Evolutionary conservation across 2,888 invertebrate genomes (phyloP), one percentile per base, ranked within the genome.

Genomic region (Noctua comes): DNA sequence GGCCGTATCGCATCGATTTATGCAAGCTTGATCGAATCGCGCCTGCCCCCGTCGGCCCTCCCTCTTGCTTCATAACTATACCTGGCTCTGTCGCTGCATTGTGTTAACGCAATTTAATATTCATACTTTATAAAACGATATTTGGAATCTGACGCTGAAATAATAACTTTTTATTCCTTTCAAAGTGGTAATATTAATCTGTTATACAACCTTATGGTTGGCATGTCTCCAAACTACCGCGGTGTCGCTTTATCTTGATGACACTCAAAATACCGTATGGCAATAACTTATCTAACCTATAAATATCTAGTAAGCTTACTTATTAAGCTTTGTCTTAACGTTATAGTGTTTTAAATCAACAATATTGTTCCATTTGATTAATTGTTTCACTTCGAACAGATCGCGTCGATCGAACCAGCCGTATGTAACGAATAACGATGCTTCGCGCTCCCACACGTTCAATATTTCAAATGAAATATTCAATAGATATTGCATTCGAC

Each of bases 1-100:
- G 91, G 92, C 93, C 95, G 94, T 95, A 96, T 95, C 95, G 95
- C 94, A 95, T 96, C 95, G 95, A 96, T 96, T 96, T 95, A 95
- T 96, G 95, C 95, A 95, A 93, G 96, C 95, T 93, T 95, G 95
- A 96, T 96, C 95, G 95, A 95, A 95, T 94, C 94, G 91, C 91
- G 89, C 91, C 91, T 90, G 88, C 91, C 90, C 88, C 89, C 89
- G 87, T 84, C 89, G 88, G 79, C 89, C 90, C 89, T 86, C 85
- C 86, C 84, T 91, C 90, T 89, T 77, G 77, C 89, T 89, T 92
- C 90, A 91, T 92, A 93, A 93, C 93, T 93, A 93, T 94, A 93
- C 94, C 92, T 91, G 91, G 89, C 92, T 91, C 89, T 90, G 90
- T 88, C 90, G 91, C 91, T 90, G 91, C 90, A 90, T 88, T 86